phyloP scores from a whole-genome alignment of 2,888 invertebrate genomes.

The Rhamphomyia laevipes region DNA sequence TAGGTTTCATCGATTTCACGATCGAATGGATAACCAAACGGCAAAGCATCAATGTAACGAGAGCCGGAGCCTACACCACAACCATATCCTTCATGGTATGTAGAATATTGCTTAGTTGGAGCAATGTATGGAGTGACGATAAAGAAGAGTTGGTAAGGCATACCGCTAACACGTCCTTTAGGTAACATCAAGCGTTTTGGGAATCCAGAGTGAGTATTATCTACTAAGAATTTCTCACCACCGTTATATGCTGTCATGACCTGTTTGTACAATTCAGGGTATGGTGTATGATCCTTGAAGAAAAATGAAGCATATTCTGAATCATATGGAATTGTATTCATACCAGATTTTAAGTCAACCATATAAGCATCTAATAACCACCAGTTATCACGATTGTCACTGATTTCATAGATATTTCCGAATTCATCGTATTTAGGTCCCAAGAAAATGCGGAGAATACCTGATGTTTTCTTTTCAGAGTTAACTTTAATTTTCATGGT shows the following conservation, averaged over 20 bases:
- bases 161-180: constrained; percentile 53
- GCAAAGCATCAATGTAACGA: constrained; percentile 46
- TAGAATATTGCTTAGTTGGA: constrained; percentile 37
- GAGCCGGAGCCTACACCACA: constrained; percentile 44
- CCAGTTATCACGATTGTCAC: constrained; percentile 48
- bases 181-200: constrained; percentile 61
- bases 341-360: constrained; percentile 48
- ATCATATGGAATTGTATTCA: constrained; percentile 54
- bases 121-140: constrained; percentile 47
- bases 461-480: constrained; percentile 45
- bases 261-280: constrained; percentile 50
- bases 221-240: constrained; percentile 41
- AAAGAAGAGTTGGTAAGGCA: constrained; percentile 51
- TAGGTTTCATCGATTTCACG: constrained; percentile 46
- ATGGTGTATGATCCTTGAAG: constrained; percentile 50
- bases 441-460: constrained; percentile 53
- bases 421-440: constrained; percentile 55
- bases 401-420: constrained; percentile 45
- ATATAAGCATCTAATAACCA: constrained; percentile 52
- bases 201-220: constrained; percentile 51
- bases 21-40: constrained; percentile 65
- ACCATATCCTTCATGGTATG: constrained; percentile 40
- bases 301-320: constrained; percentile 54
- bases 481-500: constrained; percentile 43
- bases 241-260: constrained; percentile 38